Conservation (phyloP, 2,888 invertebrate species). For the Megastigmus dorsalis region DNA sequence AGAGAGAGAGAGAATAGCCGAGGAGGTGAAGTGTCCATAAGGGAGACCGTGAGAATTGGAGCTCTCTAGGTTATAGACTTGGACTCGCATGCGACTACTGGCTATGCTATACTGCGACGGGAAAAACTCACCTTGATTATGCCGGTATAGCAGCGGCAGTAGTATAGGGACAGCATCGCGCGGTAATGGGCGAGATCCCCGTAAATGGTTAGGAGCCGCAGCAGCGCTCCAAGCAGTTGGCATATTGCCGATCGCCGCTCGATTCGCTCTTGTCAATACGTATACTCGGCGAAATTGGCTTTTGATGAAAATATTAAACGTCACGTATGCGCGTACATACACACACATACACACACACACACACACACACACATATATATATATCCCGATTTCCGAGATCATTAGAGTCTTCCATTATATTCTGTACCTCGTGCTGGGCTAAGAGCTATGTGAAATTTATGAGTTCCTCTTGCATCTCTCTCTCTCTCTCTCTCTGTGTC, state of each 20-base stretch:
- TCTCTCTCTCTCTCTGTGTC: not conserved
- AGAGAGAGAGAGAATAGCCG: conserved; percentile 54
- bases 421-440: not conserved
- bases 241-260: too few relatives aligned
- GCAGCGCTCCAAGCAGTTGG: not conserved
- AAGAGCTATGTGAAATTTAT: conserved; percentile 32
- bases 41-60: conserved; percentile 73
- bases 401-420: conserved; percentile 11
- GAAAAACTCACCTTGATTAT: conserved; percentile 73
- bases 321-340: not conserved
- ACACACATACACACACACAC: too few relatives aligned
- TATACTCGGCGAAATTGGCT: conserved; percentile 40
- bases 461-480: too few relatives aligned
- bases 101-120: conserved; percentile 55
- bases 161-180: conserved; percentile 56
- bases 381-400: too few relatives aligned
- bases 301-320: conserved; percentile 45
- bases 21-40: conserved; percentile 60
- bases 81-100: conserved; percentile 46
- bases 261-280: conserved; percentile 57
- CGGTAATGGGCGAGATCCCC: conserved; percentile 72
- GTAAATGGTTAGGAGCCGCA: conserved; percentile 64
- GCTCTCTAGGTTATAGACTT: conserved; percentile 59
- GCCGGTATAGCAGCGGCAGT: conserved; percentile 65
- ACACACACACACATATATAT: too few relatives aligned